Evolutionary conservation across 2,113 vertebrate genomes (phyloP).

Genomic region (Labrus mixtus): DNA sequence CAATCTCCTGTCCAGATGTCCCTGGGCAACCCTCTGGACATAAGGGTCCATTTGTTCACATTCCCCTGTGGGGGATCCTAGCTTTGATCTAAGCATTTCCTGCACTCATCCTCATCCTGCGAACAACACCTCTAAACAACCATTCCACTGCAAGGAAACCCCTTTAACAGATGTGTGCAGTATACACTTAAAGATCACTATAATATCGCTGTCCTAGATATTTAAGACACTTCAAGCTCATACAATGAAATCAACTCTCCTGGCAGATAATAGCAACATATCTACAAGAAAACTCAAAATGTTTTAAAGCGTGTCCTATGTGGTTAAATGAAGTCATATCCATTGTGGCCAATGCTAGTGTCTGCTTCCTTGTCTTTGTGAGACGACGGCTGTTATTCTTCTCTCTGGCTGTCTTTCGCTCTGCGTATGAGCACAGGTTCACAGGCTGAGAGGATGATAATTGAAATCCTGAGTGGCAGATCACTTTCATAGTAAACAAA

Average conservation of each 20-base stretch:
- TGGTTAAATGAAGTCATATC: conserved; percentile 43
- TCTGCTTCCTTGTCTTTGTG: conserved; percentile 45
- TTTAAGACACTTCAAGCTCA: conserved; percentile 7
- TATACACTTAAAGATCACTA: too few species aligned
- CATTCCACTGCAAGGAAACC: too few species aligned
- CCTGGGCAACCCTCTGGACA: too few species aligned
- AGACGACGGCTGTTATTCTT: conserved; percentile 46
- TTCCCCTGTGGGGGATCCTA: too few species aligned
- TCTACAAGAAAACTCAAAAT: conserved; percentile 2
- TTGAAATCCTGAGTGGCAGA: conserved; percentile 75
- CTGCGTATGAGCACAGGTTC: conserved; percentile 33
- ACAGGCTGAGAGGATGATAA: conserved; percentile 64
- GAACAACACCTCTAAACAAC: too few species aligned
- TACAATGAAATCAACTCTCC: conserved; percentile 1
- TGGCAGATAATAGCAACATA: conserved; percentile 19
- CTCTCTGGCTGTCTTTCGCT: neutral
- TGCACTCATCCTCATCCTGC: too few species aligned
- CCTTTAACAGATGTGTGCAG: too few species aligned
- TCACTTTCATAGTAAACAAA: conserved; percentile 75
- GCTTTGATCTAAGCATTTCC: too few species aligned
- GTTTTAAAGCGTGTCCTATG: conserved; percentile 50
- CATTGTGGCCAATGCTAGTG: conserved; percentile 31
- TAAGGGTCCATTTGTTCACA: too few species aligned
- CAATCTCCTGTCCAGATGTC: too few species aligned
- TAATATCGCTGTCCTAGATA: too few species aligned